Evolutionary conservation across 2,113 vertebrate genomes (phyloP).

Genomic region (Casuarius casuarius): DNA sequence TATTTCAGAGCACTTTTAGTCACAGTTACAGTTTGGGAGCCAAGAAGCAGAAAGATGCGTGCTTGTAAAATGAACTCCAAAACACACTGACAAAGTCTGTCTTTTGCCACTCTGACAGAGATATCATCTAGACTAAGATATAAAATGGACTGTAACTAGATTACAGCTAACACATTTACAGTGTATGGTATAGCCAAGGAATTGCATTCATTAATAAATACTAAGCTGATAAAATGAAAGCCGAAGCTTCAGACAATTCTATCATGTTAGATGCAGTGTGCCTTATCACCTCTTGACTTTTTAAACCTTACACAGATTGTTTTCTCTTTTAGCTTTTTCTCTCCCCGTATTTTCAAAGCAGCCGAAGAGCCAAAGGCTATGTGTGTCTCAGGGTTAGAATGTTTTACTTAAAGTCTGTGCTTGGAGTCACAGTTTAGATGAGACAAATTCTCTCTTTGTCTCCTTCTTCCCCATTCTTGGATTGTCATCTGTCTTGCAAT

Average conservation of each 20-base stretch:
- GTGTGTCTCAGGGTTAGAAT: background rate
- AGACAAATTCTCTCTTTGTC: background rate
- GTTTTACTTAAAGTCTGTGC: background rate
- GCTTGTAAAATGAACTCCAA: background rate
- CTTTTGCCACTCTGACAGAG: background rate
- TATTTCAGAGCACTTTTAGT: background rate
- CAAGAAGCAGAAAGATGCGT: background rate
- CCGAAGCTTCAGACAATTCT: background rate
- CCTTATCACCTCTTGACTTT: background rate
- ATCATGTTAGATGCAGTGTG: background rate
- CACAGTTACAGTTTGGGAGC: background rate
- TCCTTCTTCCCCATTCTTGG: background rate
- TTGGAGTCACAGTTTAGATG: background rate
- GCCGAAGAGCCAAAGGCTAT: rapidly evolving
- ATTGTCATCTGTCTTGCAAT: background rate
- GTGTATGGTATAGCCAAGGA: background rate
- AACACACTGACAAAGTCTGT: background rate
- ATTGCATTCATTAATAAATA: background rate
- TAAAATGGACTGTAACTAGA: background rate
- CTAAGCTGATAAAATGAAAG: background rate
- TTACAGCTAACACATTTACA: background rate
- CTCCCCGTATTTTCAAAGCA: background rate
- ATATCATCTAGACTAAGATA: background rate
- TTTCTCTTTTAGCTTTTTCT: background rate
- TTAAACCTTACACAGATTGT: background rate